A percentile compares a stretch with the other conserved stretches of the same genome.
Conservation (phyloP, 2,113 vertebrate genomes). For the Podarcis raffonei region DNA sequence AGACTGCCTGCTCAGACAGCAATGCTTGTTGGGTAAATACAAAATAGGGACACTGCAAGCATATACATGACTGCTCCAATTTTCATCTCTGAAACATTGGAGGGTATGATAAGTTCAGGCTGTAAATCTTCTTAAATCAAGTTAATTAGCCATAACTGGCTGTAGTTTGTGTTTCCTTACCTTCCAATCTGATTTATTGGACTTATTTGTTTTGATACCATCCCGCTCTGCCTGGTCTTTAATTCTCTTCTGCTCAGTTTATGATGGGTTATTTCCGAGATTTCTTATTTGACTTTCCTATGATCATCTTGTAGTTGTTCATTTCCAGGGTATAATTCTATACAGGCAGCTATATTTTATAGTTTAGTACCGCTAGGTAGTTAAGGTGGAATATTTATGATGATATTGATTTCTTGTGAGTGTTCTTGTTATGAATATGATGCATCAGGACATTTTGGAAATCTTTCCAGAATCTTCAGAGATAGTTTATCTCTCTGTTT, state of each 20-base stretch:
- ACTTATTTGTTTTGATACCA: not conserved
- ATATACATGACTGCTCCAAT: not conserved
- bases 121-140: not conserved
- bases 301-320: not conserved
- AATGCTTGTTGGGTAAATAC: not conserved
- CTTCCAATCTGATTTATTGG: not conserved
- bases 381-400: not conserved
- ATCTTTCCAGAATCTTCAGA: not conserved
- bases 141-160: not conserved
- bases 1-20: not conserved
- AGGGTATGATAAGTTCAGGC: not conserved
- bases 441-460: constrained; percentile 8
- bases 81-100: not conserved
- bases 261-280: not conserved
- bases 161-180: not conserved
- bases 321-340: not conserved
- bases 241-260: not conserved
- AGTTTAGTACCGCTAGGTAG: not conserved
- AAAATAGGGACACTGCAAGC: not conserved
- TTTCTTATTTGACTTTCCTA: not conserved
- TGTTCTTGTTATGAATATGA: constrained; percentile 16
- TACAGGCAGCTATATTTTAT: constrained; percentile 12
- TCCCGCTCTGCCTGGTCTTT: not conserved
- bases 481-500: not conserved
- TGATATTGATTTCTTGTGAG: constrained; percentile 19